A percentile compares a stretch with the other conserved stretches of the same genome.
Conservation (phyloP, 2,113 vertebrate genomes). For the Vimba vimba region DNA sequence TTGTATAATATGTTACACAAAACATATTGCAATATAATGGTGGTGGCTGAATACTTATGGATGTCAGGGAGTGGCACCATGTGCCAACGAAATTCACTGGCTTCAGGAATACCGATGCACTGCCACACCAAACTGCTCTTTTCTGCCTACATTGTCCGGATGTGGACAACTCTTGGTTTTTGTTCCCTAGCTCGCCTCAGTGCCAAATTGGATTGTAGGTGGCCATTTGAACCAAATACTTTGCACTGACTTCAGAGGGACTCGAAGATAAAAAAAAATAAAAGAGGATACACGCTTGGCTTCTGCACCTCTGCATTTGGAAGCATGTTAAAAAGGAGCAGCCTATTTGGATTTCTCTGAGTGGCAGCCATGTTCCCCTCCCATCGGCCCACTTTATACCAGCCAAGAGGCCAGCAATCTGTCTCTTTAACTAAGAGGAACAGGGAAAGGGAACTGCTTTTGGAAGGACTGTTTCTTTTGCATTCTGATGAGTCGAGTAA, state of each 20-base stretch:
- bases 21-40: background rate
- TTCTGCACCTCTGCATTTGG: conserved; percentile 25
- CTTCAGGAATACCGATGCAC: background rate
- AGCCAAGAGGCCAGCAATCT: conserved; percentile 56
- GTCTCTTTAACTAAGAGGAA: conserved; percentile 55
- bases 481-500: conserved; percentile 52
- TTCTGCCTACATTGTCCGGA: conserved; percentile 1
- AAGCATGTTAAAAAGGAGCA: conserved; percentile 30
- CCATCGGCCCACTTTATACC: conserved; percentile 50
- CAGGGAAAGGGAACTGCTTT: conserved; percentile 51
- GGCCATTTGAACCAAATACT: conserved; percentile 13
- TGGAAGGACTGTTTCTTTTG: conserved; percentile 43
- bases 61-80: background rate
- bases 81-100: conserved; percentile 18
- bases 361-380: conserved; percentile 24
- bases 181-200: background rate
- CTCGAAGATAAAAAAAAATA: conserved; percentile 2
- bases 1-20: background rate
- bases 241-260: background rate
- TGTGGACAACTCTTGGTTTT: background rate
- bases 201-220: conserved; percentile 38
- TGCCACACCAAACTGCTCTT: background rate
- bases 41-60: background rate
- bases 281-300: conserved; percentile 9
- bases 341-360: background rate